phyloP scores from a whole-genome alignment of 2,113 vertebrate genomes.

The Triplophysa dalaica region DNA sequence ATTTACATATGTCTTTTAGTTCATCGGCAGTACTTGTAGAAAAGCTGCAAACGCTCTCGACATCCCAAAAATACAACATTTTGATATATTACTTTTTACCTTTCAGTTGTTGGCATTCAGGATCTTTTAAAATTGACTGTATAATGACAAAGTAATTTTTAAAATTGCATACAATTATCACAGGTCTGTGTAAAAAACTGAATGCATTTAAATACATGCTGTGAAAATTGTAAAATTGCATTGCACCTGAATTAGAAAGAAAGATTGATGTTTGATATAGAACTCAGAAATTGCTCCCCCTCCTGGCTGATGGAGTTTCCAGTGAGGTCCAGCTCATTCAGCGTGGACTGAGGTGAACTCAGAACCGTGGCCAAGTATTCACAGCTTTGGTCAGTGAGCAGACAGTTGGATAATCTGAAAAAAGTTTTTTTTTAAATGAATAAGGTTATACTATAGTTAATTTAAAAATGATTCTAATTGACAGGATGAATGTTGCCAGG shows the following conservation, averaged over 20 bases:
- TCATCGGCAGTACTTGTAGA: no score
- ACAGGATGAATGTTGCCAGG: no score
- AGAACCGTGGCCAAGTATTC: conserved; percentile 32
- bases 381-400: conserved; percentile 25
- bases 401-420: conserved; percentile 39
- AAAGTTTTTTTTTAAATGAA: not conserved
- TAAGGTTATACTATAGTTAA: no score
- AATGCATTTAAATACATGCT: not conserved
- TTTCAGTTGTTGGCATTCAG: no score
- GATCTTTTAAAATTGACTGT: no score
- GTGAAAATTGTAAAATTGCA: not conserved
- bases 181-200: not conserved
- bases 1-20: no score
- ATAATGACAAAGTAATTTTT: no score
- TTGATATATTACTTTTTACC: no score
- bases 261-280: conserved; percentile 21
- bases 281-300: conserved; percentile 16
- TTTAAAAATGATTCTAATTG: no score
- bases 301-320: conserved; percentile 24
- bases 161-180: not conserved
- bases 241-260: not conserved
- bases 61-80: no score
- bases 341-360: not conserved
- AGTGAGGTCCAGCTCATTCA: conserved; percentile 36
- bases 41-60: no score